These are phyloP conservation scores for Brenthis ino DNA, from an alignment of 2,888 invertebrate genomes.

Conservation along the genomic window DNA sequence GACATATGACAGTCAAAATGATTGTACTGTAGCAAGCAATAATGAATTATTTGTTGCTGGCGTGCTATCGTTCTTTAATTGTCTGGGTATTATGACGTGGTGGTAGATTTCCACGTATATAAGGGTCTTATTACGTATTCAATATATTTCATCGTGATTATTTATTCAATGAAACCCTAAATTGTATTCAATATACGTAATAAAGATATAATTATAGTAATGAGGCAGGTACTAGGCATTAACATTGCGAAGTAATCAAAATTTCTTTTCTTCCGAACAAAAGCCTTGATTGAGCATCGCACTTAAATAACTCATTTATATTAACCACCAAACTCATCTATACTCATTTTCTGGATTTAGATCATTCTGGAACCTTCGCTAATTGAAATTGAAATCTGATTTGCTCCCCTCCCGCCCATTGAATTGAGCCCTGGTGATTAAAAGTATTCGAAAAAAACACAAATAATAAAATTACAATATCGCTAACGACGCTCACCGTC, in stretches of 20 bases:
- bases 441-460: constrained; percentile 81
- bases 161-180: background rate
- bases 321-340: constrained; percentile 76
- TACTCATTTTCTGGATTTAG: constrained; percentile 73
- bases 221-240: background rate
- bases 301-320: constrained; percentile 66
- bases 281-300: constrained; percentile 62
- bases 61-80: constrained; percentile 72
- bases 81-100: constrained; percentile 36
- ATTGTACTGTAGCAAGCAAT: constrained; percentile 68
- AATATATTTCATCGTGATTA: too few species aligned
- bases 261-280: constrained; percentile 29
- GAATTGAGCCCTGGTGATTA: constrained; percentile 72
- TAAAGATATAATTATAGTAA: too few species aligned
- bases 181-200: background rate
- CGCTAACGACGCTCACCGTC: constrained; percentile 76
- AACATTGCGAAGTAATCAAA: constrained; percentile 4
- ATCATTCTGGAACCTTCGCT: constrained; percentile 74
- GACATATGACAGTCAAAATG: constrained; percentile 79
- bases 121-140: background rate
- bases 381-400: constrained; percentile 83
- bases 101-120: constrained; percentile 8
- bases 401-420: constrained; percentile 66
- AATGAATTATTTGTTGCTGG: constrained; percentile 79
- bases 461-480: constrained; percentile 84